Base-by-base conservation (phyloP, 2,888 invertebrate species). In the Drosophila flavopinicola region DNA sequence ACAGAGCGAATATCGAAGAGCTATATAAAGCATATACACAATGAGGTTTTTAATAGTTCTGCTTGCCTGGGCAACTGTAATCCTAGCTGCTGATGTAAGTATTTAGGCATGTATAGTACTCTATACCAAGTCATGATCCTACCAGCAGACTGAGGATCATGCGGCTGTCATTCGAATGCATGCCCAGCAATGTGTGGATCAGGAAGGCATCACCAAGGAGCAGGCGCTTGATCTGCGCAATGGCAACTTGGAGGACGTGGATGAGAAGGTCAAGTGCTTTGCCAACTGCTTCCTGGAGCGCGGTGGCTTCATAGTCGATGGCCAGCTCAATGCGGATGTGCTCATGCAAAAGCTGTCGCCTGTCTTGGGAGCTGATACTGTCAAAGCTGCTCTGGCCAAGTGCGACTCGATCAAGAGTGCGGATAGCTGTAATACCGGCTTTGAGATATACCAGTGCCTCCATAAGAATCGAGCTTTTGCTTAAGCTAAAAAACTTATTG, bases 231-330 rank as follows among this genome's bases (percentile, higher is more conserved):
- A 69, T 1, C 2, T 90, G 23, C 77, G 60, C 6, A 29, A 17
- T 1, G 87, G 77, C 1, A 83, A 85, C n/a, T 76, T 70, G 25
- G 48, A 61, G 1, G 64, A 76, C 37, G 52, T 51, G 1, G 70
- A 78, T 47, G 66, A 75, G 0, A 77, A 72, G 17, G 24, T 73
- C 1, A 88, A 89, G 39, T 90, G 90, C 49, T 88, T 88, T 48
- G 57, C 78, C 13, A 87, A 87, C 6, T 90, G 90, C 23, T 78
- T 88, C 59, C 44, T 90, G 35, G 89, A 89, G 53, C 79, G 78
- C 25, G 25, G 49, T 3, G 89, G 87, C 15, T 59, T 85, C 11
- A 3, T 85, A 3, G 75, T 70, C 37, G 67, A 88, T 42, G 88
- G 87, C 0, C 71, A 74, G 29, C 10, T 90, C 0, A 69, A 83